Percentiles rank a stretch among this genome's conserved stretches.
These are phyloP conservation scores for Passer montanus DNA, from an alignment of 2,113 vertebrate genomes.

Conservation along the genomic window DNA sequence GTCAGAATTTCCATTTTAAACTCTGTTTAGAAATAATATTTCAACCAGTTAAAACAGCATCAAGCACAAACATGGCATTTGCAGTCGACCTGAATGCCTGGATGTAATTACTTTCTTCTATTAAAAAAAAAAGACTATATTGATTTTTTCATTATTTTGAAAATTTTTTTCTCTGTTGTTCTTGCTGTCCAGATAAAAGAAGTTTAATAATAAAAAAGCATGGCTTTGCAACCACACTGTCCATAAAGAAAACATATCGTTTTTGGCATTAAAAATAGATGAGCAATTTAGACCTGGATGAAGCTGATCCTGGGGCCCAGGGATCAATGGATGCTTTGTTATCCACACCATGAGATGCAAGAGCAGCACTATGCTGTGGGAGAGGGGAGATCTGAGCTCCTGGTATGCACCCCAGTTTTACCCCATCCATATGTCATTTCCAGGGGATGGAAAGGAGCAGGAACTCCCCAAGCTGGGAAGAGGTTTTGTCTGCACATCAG, in stretches of 20 bases:
- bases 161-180: background rate
- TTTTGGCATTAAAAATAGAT: slow-evolving; percentile 48
- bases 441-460: background rate
- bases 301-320: background rate
- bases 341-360: rapidly evolving
- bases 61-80: slow-evolving; percentile 55
- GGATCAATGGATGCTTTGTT: slow-evolving; percentile 33
- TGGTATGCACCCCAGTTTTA: rapidly evolving
- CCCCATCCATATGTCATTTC: rapidly evolving
- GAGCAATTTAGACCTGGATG: slow-evolving; percentile 7
- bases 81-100: slow-evolving; percentile 25
- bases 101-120: slow-evolving; percentile 53
- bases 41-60: slow-evolving; percentile 41
- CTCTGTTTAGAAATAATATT: slow-evolving; percentile 63
- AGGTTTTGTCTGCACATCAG: background rate
- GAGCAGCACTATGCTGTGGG: background rate
- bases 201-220: slow-evolving; percentile 33
- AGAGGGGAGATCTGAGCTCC: background rate
- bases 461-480: rapidly evolving
- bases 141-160: slow-evolving; percentile 33
- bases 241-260: slow-evolving; percentile 46
- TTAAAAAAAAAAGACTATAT: background rate
- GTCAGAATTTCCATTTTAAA: slow-evolving; percentile 66
- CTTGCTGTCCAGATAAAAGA: slow-evolving; percentile 47
- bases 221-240: slow-evolving; percentile 9